Evolutionary conservation across 2,113 vertebrate genomes (phyloP).

Genomic region (Ondatra zibethicus): DNA sequence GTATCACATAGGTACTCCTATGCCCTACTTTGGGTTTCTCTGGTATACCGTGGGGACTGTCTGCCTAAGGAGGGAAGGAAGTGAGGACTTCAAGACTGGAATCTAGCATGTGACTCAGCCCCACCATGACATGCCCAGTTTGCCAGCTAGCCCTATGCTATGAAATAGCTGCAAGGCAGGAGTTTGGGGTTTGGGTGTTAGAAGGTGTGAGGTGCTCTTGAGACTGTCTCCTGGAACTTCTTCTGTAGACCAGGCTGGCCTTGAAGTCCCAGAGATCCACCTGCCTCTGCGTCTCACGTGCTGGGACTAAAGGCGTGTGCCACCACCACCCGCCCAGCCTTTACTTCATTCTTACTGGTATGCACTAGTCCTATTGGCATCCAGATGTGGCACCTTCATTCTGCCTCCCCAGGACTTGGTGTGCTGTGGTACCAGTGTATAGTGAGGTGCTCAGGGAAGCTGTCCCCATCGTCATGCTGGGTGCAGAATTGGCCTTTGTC

Average conservation of each 20-base stretch:
- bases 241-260: too few species aligned
- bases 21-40: background rate
- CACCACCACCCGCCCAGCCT: too few species aligned
- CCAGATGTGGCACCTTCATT: background rate
- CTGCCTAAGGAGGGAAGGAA: background rate
- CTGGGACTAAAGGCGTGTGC: too few species aligned
- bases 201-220: background rate
- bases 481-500: background rate
- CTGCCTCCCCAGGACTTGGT: background rate
- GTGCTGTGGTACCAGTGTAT: background rate
- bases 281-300: too few species aligned
- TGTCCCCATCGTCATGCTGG: background rate
- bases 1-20: accelerated
- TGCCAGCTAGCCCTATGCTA: background rate
- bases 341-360: background rate
- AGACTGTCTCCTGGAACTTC: background rate
- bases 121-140: background rate
- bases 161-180: background rate
- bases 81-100: background rate
- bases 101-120: background rate
- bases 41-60: too few species aligned
- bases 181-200: background rate
- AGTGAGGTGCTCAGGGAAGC: background rate
- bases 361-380: background rate
- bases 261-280: too few species aligned